phyloP scores from a whole-genome alignment of 1,140 invertebrate species.

The Cydia amplana region DNA sequence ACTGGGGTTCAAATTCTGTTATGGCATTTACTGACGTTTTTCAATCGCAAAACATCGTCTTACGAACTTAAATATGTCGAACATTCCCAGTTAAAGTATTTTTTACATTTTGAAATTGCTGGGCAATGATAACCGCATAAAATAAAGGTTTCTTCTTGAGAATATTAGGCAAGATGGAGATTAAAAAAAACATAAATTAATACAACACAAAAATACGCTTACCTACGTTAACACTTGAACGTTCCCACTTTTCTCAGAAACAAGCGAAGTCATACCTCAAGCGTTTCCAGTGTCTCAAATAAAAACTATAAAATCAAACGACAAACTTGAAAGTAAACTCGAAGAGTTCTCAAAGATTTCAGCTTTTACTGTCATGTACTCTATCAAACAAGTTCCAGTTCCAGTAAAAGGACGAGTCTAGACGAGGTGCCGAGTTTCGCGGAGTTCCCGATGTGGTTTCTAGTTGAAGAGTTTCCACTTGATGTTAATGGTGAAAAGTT shows the following conservation, averaged over 20 bases:
- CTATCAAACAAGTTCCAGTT: slow-evolving; percentile 20
- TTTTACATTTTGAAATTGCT: too few species aligned
- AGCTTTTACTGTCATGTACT: slow-evolving; percentile 32
- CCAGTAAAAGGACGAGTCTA: slow-evolving; percentile 22
- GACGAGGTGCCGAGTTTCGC: slow-evolving; percentile 12
- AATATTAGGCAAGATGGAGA: too few species aligned
- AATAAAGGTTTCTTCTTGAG: too few species aligned
- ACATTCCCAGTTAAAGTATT: too few species aligned
- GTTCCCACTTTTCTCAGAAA: background rate
- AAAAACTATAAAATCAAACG: slow-evolving; percentile 26
- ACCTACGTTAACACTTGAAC: background rate
- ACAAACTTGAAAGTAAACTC: slow-evolving; percentile 27
- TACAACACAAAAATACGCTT: background rate
- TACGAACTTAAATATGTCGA: too few species aligned
- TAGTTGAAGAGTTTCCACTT: slow-evolving; percentile 19
- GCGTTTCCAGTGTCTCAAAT: background rate
- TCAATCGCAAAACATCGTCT: too few species aligned
- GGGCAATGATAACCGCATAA: too few species aligned
- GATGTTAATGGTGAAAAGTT: slow-evolving; percentile 15
- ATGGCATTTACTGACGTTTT: too few species aligned
- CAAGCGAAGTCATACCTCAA: background rate
- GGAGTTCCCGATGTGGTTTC: slow-evolving; percentile 17
- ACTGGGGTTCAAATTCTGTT: too few species aligned
- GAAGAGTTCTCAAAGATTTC: slow-evolving; percentile 23
- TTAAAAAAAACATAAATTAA: background rate